Evolutionary conservation across 2,113 vertebrate genomes (phyloP).

Genomic region (Bostrychus sinensis): DNA sequence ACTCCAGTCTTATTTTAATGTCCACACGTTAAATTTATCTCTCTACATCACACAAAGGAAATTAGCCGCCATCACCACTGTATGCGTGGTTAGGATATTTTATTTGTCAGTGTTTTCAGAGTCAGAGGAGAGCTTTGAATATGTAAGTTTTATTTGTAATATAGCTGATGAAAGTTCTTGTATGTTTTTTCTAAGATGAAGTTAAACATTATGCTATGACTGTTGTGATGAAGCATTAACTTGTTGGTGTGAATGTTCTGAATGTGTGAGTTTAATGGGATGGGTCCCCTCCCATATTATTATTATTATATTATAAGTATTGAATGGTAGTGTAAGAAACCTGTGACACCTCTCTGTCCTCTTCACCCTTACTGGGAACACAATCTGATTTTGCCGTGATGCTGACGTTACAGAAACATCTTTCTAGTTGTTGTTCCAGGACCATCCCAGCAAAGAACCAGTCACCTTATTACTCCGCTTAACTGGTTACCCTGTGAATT

Average conservation of each 20-base stretch:
- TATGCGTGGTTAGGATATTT: constrained; percentile 39
- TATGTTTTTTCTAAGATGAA: constrained; percentile 57
- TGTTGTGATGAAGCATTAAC: constrained; percentile 80
- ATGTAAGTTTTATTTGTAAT: constrained; percentile 63
- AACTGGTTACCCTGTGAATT: no score
- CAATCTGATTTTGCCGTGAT: neutral
- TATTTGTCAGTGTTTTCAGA: constrained; percentile 52
- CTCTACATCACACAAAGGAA: constrained; percentile 26
- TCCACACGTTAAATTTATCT: constrained; percentile 27
- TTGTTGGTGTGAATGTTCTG: constrained; percentile 28
- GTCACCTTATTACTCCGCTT: no score
- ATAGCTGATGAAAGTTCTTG: constrained; percentile 57
- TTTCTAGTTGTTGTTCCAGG: neutral
- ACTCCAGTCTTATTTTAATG: constrained; percentile 47
- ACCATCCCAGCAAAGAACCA: no score
- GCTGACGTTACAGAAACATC: neutral
- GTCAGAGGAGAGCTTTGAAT: constrained; percentile 38
- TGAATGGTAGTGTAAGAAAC: constrained; percentile 78
- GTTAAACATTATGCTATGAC: constrained; percentile 66
- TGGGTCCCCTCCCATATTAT: constrained; percentile 34
- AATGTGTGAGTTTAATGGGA: constrained; percentile 19
- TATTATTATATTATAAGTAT: constrained; percentile 58
- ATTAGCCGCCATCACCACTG: constrained; percentile 33
- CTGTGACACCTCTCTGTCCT: constrained; percentile 32
- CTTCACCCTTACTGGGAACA: constrained; percentile 65